A percentile compares a stretch with the other conserved stretches of the same genome.
Conservation (phyloP, 2,797 vertebrate species). For the Enteromius paludinosus region DNA sequence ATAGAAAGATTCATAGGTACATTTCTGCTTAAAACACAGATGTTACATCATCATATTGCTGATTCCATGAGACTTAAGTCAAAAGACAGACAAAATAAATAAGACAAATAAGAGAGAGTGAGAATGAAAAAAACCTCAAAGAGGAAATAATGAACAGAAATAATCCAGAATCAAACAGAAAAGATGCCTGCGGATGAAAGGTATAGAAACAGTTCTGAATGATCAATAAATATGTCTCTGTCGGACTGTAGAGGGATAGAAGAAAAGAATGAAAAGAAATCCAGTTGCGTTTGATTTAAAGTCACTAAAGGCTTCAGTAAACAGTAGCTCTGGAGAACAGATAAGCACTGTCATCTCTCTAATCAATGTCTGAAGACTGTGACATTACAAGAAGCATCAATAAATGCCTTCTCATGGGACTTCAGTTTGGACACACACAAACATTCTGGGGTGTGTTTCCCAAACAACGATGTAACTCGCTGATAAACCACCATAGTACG, state of each 20-base stretch:
- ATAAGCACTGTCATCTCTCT: constrained; percentile 33
- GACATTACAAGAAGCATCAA: constrained; percentile 35
- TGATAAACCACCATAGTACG: no score
- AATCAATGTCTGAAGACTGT: constrained; percentile 35
- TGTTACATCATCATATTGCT: constrained; percentile 12
- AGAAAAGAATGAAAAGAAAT: constrained; percentile 38
- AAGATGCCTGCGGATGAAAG: neutral
- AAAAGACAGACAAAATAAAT: constrained; percentile 23
- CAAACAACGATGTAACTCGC: no score
- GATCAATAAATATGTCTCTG: constrained; percentile 20
- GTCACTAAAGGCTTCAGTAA: constrained; percentile 35
- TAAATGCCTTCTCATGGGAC: constrained; percentile 2
- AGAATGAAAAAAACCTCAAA: neutral
- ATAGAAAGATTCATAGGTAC: neutral
- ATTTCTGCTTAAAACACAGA: neutral
- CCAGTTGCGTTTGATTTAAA: constrained; percentile 37
- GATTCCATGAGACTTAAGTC: constrained; percentile 1
- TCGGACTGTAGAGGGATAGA: neutral
- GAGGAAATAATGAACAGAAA: constrained; percentile 9
- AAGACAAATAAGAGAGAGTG: neutral
- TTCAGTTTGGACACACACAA: constrained; percentile 1
- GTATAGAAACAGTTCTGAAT: constrained; percentile 2
- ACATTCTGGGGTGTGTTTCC: neutral
- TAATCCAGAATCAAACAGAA: neutral
- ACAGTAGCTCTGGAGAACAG: constrained; percentile 22